Base-by-base conservation (phyloP, 2,888 invertebrate genomes). In the Vanessa cardui region DNA sequence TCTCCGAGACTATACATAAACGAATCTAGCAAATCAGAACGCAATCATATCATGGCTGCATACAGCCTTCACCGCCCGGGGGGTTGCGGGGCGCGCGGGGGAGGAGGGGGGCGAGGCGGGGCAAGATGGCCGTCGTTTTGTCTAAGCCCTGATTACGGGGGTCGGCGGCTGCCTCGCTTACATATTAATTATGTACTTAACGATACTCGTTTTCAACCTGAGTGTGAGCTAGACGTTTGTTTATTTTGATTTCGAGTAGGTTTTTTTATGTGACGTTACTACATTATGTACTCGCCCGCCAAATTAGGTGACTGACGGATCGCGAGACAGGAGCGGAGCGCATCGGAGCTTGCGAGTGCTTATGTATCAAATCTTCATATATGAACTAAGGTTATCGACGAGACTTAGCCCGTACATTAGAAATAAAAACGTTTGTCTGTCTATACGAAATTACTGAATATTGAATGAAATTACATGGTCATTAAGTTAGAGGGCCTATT, bases 111-210 rank as follows among this genome's bases (percentile, higher is more conserved):
- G 74, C 79, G 78, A 73, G 78, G 71, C 61, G 64, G 74, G 75
- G 70, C 90, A 90, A 89, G 83, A 90, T 90, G 90, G 90, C 90
- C 83, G 86, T 83, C 85, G 84, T 82, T 87, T 90, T 90, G 91
- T 90, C 90, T 91, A 86, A 88, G 83, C 83, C 83, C 86, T 90
- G 90, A 90, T 91, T 90, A 90, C 85, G 84, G 88, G 88, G 87
- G 86, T 52, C 83, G 81, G 84, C 78, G 86, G 54, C 83, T 81
- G 84, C 79, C 83, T 73, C 78, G 85, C 84, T 85, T 87, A 90
- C 89, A 89, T 90, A 89, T 90, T 92, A 91, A 92, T 91, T 91
- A 92, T 91, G 85, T 91, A 87, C 88, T 88, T 84, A 86, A 74
- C 76, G 75, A 78, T 74, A 77, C 72, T 78, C 81, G 74, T 81